Evolutionary conservation across 2,888 invertebrate species (phyloP).

Genomic region (Stenodema calcarata): DNA sequence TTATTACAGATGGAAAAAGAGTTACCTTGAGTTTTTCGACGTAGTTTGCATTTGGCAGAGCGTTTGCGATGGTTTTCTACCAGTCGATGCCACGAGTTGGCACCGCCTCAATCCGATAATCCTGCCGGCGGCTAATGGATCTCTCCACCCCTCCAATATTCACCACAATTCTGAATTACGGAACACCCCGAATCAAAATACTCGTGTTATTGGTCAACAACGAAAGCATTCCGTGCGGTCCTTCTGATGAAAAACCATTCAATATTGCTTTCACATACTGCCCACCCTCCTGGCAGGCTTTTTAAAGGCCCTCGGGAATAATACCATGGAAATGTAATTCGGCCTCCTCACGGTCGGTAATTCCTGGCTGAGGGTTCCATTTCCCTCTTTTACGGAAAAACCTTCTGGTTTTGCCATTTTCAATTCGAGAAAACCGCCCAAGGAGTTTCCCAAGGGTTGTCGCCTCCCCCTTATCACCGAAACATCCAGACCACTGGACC

Average conservation of each 20-base stretch:
- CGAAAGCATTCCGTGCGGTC: no score
- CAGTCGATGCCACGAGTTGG: not conserved
- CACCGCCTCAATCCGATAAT: slow-evolving; percentile 22
- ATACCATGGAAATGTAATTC: no score
- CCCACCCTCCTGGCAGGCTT: no score
- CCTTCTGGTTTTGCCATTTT: not conserved
- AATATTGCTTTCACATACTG: no score
- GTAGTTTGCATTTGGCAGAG: slow-evolving; percentile 20
- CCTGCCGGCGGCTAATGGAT: not conserved
- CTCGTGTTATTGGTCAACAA: no score
- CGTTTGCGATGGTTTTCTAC: not conserved
- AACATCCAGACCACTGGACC: not conserved
- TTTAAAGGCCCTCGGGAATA: no score
- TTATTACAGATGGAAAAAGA: not conserved
- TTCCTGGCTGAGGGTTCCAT: no score
- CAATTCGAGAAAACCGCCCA: not conserved
- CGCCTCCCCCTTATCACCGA: not conserved
- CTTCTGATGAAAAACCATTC: no score
- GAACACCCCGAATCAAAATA: no score
- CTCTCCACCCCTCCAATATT: not conserved
- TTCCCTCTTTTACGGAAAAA: no score
- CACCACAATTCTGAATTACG: no score
- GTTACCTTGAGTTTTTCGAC: not conserved
- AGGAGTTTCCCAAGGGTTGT: not conserved
- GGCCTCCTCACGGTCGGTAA: no score